A percentile compares a stretch with the other conserved stretches of the same genome.
Evolutionary conservation across 2,888 invertebrate genomes (phyloP).

Genomic region (Callosobruchus maculatus): DNA sequence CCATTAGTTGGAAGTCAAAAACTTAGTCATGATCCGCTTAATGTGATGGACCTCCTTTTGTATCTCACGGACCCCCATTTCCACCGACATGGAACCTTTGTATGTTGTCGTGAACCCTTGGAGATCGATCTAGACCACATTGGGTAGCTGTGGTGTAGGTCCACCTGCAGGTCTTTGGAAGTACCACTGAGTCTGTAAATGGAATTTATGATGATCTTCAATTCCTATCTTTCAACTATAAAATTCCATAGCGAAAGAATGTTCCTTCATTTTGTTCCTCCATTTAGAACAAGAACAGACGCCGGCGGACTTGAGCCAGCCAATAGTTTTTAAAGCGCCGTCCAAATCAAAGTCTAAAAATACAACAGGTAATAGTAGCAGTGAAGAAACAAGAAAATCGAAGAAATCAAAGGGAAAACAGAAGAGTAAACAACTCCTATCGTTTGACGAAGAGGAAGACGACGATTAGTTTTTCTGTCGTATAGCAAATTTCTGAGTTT

Average conservation of each 20-base stretch:
- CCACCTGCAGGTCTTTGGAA: too few relatives aligned
- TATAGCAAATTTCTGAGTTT: background rate
- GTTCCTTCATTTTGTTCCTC: background rate
- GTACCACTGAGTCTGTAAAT: too few relatives aligned
- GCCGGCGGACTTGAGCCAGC: conserved; percentile 59
- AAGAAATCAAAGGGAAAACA: conserved; percentile 31
- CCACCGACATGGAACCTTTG: too few relatives aligned
- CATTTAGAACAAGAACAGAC: conserved; percentile 56
- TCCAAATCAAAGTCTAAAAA: conserved; percentile 19
- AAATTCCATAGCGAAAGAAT: conserved; percentile 8
- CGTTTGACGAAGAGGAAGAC: conserved; percentile 51
- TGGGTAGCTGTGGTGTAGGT: too few relatives aligned
- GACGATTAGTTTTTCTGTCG: conserved; percentile 24
- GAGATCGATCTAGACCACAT: too few relatives aligned
- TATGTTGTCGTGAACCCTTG: too few relatives aligned
- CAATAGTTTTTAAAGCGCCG: conserved; percentile 56
- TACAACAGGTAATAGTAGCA: conserved; percentile 14
- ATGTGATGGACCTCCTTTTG: too few relatives aligned
- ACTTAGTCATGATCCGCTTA: too few relatives aligned
- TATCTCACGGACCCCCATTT: too few relatives aligned
- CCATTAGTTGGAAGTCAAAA: too few relatives aligned
- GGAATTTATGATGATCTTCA: too few relatives aligned
- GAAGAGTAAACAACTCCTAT: conserved; percentile 46
- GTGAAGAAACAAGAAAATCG: conserved; percentile 16
- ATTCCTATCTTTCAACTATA: too few relatives aligned